A percentile compares a stretch with the other conserved stretches of the same genome.
phyloP scores from a whole-genome alignment of 2,888 invertebrate genomes.

The Timema podura region DNA sequence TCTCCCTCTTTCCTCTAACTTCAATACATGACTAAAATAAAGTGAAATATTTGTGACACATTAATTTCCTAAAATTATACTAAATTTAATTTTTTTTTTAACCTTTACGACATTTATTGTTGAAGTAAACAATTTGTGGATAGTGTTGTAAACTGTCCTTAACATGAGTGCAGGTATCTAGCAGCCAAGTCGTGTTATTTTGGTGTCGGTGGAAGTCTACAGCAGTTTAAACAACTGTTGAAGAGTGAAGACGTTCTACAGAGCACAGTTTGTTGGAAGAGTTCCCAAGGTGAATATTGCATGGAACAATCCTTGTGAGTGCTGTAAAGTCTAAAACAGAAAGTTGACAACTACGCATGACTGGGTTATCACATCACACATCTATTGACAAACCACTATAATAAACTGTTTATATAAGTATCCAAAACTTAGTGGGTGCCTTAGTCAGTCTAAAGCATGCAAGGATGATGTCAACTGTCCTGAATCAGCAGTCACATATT shows the following conservation, averaged over 20 bases:
- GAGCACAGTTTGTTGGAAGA: conserved; percentile 59
- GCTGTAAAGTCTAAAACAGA: neutral
- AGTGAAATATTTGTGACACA: too few relatives aligned
- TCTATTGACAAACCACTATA: too few relatives aligned
- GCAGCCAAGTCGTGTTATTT: conserved; percentile 93
- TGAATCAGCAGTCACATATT: too few relatives aligned
- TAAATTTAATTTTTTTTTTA: conserved; percentile 24
- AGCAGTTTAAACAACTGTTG: conserved; percentile 67
- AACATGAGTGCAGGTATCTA: conserved; percentile 51
- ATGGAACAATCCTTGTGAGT: neutral
- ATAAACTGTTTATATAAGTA: too few relatives aligned
- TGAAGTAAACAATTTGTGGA: too few relatives aligned
- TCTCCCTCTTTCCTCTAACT: too few relatives aligned
- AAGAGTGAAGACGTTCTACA: conserved; percentile 53
- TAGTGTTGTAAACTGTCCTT: conserved; percentile 24
- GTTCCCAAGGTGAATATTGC: conserved; percentile 52
- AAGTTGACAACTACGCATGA: neutral
- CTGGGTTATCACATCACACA: too few relatives aligned
- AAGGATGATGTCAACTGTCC: too few relatives aligned
- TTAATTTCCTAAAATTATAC: neutral
- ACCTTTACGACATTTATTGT: too few relatives aligned
- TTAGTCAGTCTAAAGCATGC: too few relatives aligned
- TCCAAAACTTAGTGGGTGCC: too few relatives aligned
- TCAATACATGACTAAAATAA: too few relatives aligned
- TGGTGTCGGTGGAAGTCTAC: conserved; percentile 86